These are phyloP conservation scores for Gobio gobio DNA, from an alignment of 2,113 vertebrate genomes.

Conservation along the genomic window DNA sequence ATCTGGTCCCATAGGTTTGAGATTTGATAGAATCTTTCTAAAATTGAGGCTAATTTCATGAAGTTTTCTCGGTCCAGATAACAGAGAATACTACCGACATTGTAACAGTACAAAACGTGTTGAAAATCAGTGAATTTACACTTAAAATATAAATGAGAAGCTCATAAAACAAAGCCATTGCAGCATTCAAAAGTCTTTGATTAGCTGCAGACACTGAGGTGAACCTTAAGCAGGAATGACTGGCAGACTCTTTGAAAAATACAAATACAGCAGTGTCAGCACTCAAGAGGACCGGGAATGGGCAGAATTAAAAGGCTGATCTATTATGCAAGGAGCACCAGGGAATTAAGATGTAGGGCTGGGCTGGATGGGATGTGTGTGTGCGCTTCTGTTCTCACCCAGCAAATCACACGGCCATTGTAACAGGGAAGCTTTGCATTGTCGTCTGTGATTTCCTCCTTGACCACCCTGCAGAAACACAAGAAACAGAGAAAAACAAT, in stretches of 20 bases:
- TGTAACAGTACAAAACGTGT: no score
- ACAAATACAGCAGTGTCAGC: conserved; percentile 23
- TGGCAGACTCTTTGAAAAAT: conserved; percentile 34
- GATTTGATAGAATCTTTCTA: no score
- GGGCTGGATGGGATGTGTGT: background rate
- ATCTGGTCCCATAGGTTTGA: no score
- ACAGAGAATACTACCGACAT: no score
- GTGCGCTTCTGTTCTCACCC: conserved; percentile 76
- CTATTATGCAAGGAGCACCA: conserved; percentile 34
- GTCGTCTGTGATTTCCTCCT: conserved; percentile 91
- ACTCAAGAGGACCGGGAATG: conserved; percentile 19
- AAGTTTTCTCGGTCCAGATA: no score
- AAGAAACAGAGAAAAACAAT: conserved; percentile 28
- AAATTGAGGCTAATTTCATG: no score
- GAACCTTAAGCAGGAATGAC: conserved; percentile 15
- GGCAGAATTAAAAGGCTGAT: conserved; percentile 35
- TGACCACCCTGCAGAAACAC: conserved; percentile 83
- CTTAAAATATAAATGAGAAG: conserved; percentile 27
- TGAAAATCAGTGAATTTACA: no score
- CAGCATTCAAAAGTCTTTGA: conserved; percentile 3
- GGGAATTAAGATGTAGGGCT: conserved; percentile 8
- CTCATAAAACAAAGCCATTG: background rate
- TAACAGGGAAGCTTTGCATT: conserved; percentile 87
- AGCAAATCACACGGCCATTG: conserved; percentile 90
- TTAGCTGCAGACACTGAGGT: background rate